Conservation (phyloP, 2,113 vertebrate species). For the Stercorarius parasiticus region DNA sequence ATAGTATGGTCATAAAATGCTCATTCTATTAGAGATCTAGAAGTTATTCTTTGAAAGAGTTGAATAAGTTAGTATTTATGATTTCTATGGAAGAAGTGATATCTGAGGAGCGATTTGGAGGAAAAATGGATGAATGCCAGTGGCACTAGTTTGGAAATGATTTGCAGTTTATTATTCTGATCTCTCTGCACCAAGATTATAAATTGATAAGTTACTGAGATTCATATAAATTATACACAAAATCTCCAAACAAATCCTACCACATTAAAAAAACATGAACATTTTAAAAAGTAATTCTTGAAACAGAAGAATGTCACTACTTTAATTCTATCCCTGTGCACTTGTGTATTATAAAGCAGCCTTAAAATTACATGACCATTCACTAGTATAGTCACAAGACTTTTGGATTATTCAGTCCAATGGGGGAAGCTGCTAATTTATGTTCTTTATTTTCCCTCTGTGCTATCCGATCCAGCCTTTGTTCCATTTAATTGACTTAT, state of each 20-base stretch:
- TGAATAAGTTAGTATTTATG: not conserved
- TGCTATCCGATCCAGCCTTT: not conserved
- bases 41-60: not conserved
- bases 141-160: not conserved
- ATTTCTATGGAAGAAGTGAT: not conserved
- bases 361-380: not conserved
- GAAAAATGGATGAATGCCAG: not conserved
- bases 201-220: not conserved
- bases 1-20: not conserved
- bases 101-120: not conserved
- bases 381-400: not conserved
- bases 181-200: not conserved
- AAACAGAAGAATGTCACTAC: not conserved
- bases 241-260: not conserved
- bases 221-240: not conserved
- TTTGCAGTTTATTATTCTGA: conserved; percentile 6
- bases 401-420: not conserved
- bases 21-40: not conserved
- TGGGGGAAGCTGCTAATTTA: not conserved
- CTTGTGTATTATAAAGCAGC: not conserved
- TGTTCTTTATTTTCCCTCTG: not conserved
- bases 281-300: not conserved
- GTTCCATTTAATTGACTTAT: not conserved
- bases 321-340: not conserved
- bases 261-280: not conserved